Evolutionary conservation across 2,797 vertebrate species (phyloP).

Genomic region (Petrocephalus sullivani): DNA sequence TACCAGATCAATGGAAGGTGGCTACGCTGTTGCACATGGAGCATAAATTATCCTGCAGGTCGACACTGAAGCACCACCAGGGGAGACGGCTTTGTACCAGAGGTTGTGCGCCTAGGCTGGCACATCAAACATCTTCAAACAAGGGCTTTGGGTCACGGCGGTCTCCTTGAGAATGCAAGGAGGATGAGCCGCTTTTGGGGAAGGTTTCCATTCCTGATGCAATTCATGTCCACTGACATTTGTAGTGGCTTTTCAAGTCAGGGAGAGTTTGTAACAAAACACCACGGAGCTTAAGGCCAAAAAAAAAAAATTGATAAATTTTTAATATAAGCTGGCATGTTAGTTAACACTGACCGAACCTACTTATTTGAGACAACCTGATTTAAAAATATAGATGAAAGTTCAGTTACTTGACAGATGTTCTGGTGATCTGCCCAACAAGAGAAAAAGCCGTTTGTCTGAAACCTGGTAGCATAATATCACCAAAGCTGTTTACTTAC

Average conservation of each 20-base stretch:
- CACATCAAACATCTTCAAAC: not conserved
- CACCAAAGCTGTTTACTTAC: not conserved
- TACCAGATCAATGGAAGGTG: constrained; percentile 5
- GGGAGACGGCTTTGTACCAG: not conserved
- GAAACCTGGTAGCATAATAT: not conserved
- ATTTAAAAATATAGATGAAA: not conserved
- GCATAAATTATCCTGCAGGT: not conserved
- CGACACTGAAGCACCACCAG: not conserved
- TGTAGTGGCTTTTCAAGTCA: not conserved
- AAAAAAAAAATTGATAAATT: not conserved
- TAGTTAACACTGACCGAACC: not conserved
- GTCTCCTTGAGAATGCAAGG: not conserved
- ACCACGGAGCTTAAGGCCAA: not conserved
- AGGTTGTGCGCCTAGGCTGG: not conserved
- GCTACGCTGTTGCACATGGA: not conserved
- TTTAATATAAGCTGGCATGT: not conserved
- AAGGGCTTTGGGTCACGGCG: not conserved
- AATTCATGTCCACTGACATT: not conserved
- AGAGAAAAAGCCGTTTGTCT: not conserved
- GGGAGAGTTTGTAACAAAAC: not conserved
- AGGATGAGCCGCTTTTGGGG: not conserved
- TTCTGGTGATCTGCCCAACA: not conserved
- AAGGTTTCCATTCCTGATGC: not conserved
- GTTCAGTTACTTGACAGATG: not conserved
- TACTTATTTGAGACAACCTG: not conserved